A percentile compares a stretch with the other conserved stretches of the same genome.
Evolutionary conservation across 2,888 invertebrate species (phyloP).

Genomic region (Smittia sp.): DNA sequence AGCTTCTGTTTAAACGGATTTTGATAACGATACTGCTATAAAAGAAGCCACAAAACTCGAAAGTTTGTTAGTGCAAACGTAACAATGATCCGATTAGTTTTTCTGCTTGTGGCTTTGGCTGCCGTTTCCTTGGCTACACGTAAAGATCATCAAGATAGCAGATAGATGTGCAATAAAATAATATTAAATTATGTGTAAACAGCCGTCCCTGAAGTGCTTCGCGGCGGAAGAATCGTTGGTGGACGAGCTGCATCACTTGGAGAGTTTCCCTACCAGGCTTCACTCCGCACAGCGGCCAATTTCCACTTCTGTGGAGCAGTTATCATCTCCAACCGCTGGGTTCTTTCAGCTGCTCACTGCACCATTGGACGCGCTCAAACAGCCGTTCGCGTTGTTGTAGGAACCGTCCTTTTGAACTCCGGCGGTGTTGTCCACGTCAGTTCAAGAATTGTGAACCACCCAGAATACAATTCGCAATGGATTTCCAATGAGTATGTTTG

Average conservation of each 20-base stretch:
- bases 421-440: constrained; percentile 2
- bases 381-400: constrained; percentile 35
- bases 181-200: too few relatives aligned
- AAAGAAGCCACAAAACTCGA: too few relatives aligned
- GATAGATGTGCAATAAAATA: too few relatives aligned
- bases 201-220: constrained; percentile 1
- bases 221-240: constrained; percentile 45
- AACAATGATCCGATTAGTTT: not conserved
- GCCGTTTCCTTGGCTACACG: not conserved
- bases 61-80: too few relatives aligned
- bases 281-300: constrained; percentile 44
- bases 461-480: constrained; percentile 33
- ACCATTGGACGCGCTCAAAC: constrained; percentile 39
- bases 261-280: constrained; percentile 45
- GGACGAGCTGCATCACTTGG: constrained; percentile 44
- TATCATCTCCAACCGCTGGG: constrained; percentile 44
- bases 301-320: constrained; percentile 46
- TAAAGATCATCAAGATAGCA: not conserved
- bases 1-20: too few relatives aligned
- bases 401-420: constrained; percentile 6
- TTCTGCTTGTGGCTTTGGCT: not conserved
- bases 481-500: constrained; percentile 41
- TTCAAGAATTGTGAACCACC: constrained; percentile 40
- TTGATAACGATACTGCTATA: too few relatives aligned
- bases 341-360: constrained; percentile 47